Evolutionary conservation across 2,113 vertebrate species (phyloP).

Genomic region (Nothobranchius kuhntae): DNA sequence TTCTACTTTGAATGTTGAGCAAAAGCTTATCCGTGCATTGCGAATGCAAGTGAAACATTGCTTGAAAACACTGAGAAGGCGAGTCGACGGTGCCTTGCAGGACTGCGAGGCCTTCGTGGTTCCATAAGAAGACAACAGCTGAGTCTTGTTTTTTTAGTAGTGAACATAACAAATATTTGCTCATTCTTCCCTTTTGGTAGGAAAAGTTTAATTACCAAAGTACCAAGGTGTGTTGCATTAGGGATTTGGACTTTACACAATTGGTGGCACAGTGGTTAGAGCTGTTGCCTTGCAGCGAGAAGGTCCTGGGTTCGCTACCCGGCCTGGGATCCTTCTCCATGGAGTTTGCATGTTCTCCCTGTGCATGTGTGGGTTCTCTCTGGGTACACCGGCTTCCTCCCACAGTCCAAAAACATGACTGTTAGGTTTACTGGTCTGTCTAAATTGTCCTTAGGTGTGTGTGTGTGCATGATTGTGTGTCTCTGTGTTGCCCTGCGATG

Average conservation of each 20-base stretch:
- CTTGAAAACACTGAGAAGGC: constrained; percentile 23
- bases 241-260: neutral
- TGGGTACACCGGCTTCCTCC: no score
- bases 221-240: neutral
- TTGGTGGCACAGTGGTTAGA: neutral
- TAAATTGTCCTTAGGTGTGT: no score
- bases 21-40: constrained; percentile 61
- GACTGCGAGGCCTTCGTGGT: neutral
- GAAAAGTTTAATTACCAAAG: neutral
- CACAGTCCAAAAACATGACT: no score
- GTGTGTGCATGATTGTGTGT: no score
- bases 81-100: constrained; percentile 16
- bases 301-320: no score
- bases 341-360: no score
- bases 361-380: no score
- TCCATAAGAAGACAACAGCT: constrained; percentile 1
- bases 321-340: no score
- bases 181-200: no score
- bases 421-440: no score
- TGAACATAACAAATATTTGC: neutral
- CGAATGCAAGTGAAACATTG: constrained; percentile 48
- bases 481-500: no score
- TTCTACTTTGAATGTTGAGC: constrained; percentile 20
- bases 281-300: no score
- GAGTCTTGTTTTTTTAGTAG: neutral